Evolutionary conservation across 2,888 invertebrate genomes (phyloP).

Genomic region (Hemistola chrysoprasaria): DNA sequence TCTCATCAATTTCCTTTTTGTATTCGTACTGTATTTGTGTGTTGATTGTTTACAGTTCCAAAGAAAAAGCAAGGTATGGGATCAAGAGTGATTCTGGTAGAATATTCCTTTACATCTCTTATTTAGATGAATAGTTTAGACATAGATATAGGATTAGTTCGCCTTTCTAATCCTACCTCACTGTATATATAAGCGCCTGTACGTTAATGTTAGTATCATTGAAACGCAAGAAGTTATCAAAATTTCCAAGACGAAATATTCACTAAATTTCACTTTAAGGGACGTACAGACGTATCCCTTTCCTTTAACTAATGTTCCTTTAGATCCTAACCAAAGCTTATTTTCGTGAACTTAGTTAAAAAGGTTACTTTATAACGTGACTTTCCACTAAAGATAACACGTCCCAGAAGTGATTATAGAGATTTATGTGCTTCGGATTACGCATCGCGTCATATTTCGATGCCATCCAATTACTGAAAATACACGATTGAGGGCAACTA

Average conservation of each 20-base stretch:
- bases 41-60: conserved; percentile 91
- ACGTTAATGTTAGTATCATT: conserved; percentile 31
- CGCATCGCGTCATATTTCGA: conserved; percentile 50
- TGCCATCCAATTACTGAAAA: conserved; percentile 48
- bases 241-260: too few relatives aligned
- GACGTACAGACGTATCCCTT: conserved; percentile 44
- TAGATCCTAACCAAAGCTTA: conserved; percentile 38
- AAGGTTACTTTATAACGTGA: conserved; percentile 71
- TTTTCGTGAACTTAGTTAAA: conserved; percentile 28
- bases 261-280: too few relatives aligned
- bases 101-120: conserved; percentile 80
- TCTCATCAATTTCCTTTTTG: conserved; percentile 56
- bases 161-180: conserved; percentile 36
- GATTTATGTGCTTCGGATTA: conserved; percentile 51
- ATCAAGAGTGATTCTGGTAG: conserved; percentile 82
- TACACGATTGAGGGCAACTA: conserved; percentile 7
- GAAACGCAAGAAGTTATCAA: too few relatives aligned
- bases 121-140: conserved; percentile 75
- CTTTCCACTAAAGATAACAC: conserved; percentile 27
- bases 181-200: conserved; percentile 38
- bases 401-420: conserved; percentile 46
- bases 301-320: conserved; percentile 41
- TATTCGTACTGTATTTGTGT: conserved; percentile 78
- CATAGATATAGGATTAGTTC: conserved; percentile 68
- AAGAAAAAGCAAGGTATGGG: conserved; percentile 88